Percentiles rank a stretch among this genome's conserved stretches.
These are phyloP conservation scores for Brotula barbata DNA, from an alignment of 2,797 vertebrate genomes.

Conservation along the genomic window DNA sequence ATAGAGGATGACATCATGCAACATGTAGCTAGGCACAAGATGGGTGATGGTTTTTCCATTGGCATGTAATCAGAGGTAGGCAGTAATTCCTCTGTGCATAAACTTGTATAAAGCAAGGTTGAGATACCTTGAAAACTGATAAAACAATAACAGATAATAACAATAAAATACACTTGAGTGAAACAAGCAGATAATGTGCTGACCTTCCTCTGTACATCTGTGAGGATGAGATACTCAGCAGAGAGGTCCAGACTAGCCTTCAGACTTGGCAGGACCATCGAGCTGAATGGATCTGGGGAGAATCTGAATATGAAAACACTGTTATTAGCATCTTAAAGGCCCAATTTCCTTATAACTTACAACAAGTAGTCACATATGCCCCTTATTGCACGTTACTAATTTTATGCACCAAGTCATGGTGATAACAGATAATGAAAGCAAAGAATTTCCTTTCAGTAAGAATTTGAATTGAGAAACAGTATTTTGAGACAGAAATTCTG, in stretches of 20 bases:
- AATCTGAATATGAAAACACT: slow-evolving; percentile 79
- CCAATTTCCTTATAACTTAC: too few species aligned
- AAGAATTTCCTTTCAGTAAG: too few species aligned
- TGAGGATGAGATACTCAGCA: slow-evolving; percentile 93
- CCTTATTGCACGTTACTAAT: background rate
- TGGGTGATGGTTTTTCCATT: background rate
- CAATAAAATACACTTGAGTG: background rate
- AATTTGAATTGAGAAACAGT: too few species aligned
- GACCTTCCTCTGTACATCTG: slow-evolving; percentile 96
- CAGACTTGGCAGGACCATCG: slow-evolving; percentile 86
- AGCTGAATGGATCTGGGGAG: slow-evolving; percentile 91
- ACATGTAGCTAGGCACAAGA: too few species aligned
- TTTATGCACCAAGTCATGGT: background rate
- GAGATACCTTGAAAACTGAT: too few species aligned
- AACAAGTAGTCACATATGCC: too few species aligned
- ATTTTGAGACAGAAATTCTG: too few species aligned
- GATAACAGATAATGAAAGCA: too few species aligned
- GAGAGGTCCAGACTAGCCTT: slow-evolving; percentile 96
- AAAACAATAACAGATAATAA: background rate
- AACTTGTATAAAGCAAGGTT: too few species aligned
- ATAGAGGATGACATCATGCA: slow-evolving; percentile 1
- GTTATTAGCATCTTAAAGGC: background rate
- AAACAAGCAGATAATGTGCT: slow-evolving; percentile 19
- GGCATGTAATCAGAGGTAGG: too few species aligned
- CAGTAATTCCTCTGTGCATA: too few species aligned